Evolutionary conservation across 2,797 vertebrate species (phyloP).

Genomic region (Heterohyrax brucei): DNA sequence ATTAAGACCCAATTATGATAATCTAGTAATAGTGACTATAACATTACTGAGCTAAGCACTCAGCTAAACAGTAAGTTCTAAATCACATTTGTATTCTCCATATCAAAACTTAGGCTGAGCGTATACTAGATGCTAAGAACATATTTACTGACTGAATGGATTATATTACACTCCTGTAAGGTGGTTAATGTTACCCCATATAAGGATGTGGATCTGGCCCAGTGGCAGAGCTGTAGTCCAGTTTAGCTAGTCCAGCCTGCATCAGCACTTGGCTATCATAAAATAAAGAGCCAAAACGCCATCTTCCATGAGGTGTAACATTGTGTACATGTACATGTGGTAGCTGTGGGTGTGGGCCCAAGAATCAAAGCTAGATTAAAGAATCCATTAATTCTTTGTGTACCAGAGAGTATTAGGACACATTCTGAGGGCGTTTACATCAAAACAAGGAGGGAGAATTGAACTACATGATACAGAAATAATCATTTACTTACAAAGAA

Average conservation of each 20-base stretch:
- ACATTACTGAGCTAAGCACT: conserved; percentile 35
- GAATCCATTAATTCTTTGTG: conserved; percentile 1
- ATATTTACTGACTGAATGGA: conserved; percentile 12
- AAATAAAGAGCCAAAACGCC: neutral
- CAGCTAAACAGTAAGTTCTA: neutral
- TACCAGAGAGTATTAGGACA: neutral
- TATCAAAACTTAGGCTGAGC: neutral
- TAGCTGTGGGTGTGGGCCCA: neutral
- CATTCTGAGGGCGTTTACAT: neutral
- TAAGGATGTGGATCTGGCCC: neutral
- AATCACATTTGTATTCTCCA: neutral
- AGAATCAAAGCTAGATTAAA: conserved; percentile 53
- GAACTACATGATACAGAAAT: neutral
- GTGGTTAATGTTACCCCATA: conserved; percentile 23
- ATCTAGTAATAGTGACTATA: conserved; percentile 2
- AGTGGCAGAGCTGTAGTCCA: neutral
- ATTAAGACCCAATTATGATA: neutral
- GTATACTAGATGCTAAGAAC: conserved; percentile 38
- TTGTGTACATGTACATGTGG: neutral
- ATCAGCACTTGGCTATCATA: neutral
- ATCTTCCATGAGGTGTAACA: neutral
- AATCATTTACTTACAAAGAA: conserved; percentile 47
- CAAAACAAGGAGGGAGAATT: neutral
- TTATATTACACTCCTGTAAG: neutral
- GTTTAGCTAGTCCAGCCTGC: neutral